phyloP scores from a whole-genome alignment of 1,140 invertebrate genomes.

The Chironomus striatipennis region DNA sequence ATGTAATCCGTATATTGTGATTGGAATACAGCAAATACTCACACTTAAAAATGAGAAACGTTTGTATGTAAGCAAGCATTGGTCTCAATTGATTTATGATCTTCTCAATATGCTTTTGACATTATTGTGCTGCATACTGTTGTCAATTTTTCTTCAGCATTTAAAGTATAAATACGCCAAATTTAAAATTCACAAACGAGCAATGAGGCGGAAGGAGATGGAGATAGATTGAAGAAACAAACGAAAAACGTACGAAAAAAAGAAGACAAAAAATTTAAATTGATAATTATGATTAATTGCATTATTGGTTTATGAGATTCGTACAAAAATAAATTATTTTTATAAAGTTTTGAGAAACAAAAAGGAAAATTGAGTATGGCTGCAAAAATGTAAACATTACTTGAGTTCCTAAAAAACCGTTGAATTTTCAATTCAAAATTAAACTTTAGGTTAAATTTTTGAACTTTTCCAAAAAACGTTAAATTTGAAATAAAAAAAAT shows the following conservation, averaged over 20 bases:
- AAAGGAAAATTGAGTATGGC: too few relatives aligned
- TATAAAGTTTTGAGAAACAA: background rate
- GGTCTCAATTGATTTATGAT: background rate
- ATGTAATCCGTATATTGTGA: background rate
- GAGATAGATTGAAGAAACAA: background rate
- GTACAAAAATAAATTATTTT: background rate
- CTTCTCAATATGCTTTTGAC: background rate
- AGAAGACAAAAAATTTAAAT: background rate
- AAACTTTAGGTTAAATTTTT: too few relatives aligned
- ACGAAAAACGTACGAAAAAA: background rate
- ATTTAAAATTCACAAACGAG: too few relatives aligned
- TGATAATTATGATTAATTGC: slow-evolving; percentile 20
- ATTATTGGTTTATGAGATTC: background rate
- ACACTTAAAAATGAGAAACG: too few relatives aligned
- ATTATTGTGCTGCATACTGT: background rate
- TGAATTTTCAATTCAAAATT: too few relatives aligned
- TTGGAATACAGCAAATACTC: too few relatives aligned
- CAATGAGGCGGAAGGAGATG: background rate
- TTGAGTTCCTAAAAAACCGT: too few relatives aligned
- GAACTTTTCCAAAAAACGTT: too few relatives aligned
- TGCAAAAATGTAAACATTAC: too few relatives aligned
- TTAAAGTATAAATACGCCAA: background rate
- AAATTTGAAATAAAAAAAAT: too few relatives aligned
- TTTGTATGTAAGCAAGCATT: too few relatives aligned
- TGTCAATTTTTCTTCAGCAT: background rate